phyloP scores from a whole-genome alignment of 2,888 invertebrate species.

The Pterostichus niger region DNA sequence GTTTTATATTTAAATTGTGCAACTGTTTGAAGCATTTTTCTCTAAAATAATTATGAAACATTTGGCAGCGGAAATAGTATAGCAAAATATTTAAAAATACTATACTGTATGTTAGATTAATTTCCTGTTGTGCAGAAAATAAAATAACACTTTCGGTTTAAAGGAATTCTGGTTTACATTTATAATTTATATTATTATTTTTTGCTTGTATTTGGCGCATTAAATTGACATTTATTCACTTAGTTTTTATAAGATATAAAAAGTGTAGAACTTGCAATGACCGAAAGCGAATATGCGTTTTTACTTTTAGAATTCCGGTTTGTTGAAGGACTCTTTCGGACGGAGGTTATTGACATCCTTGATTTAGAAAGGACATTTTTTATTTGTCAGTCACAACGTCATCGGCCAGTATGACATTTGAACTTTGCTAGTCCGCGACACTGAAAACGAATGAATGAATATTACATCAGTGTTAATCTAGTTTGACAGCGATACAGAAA shows the following conservation, averaged over 20 bases:
- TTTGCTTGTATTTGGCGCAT: conserved; percentile 10
- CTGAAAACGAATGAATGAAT: conserved; percentile 23
- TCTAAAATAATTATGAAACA: neutral
- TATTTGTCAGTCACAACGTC: conserved; percentile 18
- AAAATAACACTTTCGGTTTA: neutral
- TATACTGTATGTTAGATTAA: too few relatives aligned
- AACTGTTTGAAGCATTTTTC: neutral
- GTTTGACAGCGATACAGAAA: conserved; percentile 1
- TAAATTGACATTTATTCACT: conserved; percentile 30
- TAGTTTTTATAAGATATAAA: conserved; percentile 2
- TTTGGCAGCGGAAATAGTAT: neutral
- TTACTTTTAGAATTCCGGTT: conserved; percentile 31
- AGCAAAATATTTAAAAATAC: too few relatives aligned
- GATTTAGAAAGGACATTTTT: conserved; percentile 46
- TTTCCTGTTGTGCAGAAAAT: neutral
- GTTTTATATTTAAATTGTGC: neutral
- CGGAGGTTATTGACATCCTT: conserved; percentile 43
- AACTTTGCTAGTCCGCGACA: conserved; percentile 7
- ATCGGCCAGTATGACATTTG: conserved; percentile 19
- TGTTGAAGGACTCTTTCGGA: conserved; percentile 26
- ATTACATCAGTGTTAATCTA: conserved; percentile 20
- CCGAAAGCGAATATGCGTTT: conserved; percentile 19
- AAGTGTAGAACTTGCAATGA: conserved; percentile 16
- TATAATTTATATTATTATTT: conserved; percentile 24
- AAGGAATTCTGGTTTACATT: conserved; percentile 1